phyloP scores from a whole-genome alignment of 2,113 vertebrate species.

The Ctenomys sociabilis region DNA sequence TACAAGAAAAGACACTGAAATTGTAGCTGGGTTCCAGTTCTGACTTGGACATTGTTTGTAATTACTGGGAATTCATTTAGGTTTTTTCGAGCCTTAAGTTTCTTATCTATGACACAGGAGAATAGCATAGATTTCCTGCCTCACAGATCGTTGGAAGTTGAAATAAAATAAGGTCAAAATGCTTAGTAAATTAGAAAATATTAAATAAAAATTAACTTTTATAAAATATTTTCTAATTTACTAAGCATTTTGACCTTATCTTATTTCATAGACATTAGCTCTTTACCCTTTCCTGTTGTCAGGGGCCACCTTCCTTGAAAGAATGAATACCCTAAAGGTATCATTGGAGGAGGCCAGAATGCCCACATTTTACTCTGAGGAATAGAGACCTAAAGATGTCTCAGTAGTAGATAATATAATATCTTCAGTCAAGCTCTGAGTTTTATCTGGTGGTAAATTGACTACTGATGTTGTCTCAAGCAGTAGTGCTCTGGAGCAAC shows the following conservation, averaged over 20 bases:
- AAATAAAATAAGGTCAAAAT: constrained; percentile 29
- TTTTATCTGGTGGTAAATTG: constrained; percentile 49
- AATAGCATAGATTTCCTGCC: background rate
- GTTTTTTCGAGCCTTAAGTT: background rate
- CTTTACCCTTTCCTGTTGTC: background rate
- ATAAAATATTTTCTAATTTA: too few species aligned
- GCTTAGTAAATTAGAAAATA: constrained; percentile 37
- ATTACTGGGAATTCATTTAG: background rate
- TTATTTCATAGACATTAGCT: background rate
- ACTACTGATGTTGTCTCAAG: constrained; percentile 39
- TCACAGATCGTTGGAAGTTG: background rate
- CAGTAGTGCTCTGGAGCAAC: background rate
- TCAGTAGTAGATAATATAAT: constrained; percentile 44
- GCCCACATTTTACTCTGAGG: background rate
- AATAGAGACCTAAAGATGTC: constrained; percentile 41
- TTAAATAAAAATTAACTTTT: background rate
- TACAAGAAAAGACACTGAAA: background rate
- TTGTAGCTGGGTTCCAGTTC: background rate
- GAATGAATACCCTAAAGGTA: constrained; percentile 1
- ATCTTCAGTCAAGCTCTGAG: constrained; percentile 49
- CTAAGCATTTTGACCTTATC: too few species aligned
- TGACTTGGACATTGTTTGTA: background rate
- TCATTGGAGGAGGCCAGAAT: background rate
- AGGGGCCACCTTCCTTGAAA: background rate
- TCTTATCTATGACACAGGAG: constrained; percentile 27